Conservation (phyloP, 2,888 invertebrate species). For the Athalia rosae region DNA sequence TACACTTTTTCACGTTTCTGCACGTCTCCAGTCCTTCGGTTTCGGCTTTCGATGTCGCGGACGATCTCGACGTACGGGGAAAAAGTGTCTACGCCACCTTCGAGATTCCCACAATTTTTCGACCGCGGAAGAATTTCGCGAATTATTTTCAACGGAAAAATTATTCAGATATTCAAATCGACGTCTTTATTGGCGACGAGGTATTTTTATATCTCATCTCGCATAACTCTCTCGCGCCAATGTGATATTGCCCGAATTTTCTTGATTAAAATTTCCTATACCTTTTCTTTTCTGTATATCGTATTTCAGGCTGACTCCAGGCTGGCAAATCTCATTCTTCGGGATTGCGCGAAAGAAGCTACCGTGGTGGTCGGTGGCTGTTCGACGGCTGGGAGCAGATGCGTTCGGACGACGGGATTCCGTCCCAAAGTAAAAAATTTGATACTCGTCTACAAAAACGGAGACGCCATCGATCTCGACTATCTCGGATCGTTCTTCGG, state of each 20-base stretch:
- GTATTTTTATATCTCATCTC: conserved; percentile 8
- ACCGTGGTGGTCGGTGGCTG: not conserved
- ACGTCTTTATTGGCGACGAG: conserved; percentile 33
- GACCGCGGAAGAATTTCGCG: conserved; percentile 17
- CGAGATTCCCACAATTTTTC: conserved; percentile 2
- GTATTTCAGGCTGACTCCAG: conserved; percentile 8
- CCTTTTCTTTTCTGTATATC: not conserved
- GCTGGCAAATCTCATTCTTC: conserved; percentile 13
- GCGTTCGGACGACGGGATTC: not conserved
- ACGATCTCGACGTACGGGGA: not conserved
- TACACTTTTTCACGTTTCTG: not conserved
- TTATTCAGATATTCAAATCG: conserved; percentile 11
- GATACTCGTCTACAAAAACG: conserved; percentile 43
- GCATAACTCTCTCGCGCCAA: not conserved
- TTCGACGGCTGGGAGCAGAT: not conserved
- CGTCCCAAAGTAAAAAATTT: conserved; percentile 12
- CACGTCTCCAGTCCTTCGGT: not conserved
- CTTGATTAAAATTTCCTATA: not conserved
- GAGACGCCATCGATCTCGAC: conserved; percentile 40
- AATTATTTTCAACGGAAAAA: conserved; percentile 1
- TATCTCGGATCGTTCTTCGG: conserved; percentile 31
- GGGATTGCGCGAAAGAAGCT: conserved; percentile 11
- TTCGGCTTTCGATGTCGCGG: not conserved
- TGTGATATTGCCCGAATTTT: not conserved
- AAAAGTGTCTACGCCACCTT: not conserved